Base-by-base conservation (phyloP, 2,113 vertebrate genomes). In the Centropus unirufus region DNA sequence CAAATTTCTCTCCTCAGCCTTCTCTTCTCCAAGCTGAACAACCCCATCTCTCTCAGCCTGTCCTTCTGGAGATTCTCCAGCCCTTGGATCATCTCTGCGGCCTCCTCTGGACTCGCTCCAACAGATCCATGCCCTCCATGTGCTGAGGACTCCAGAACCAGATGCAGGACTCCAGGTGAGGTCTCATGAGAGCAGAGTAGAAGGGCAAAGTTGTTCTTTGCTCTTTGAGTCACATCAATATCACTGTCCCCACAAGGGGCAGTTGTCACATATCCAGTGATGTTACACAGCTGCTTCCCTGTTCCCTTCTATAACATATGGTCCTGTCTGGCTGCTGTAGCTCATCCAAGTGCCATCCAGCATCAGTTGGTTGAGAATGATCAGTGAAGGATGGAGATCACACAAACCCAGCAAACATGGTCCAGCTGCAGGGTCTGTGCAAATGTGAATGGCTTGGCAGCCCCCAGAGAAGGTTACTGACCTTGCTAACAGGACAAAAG, bases 261-360 rank as follows among this genome's bases (percentile, higher is more conserved):
- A 36, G 36, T 36, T 52, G 30, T 32, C 3, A 0, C 5, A 14
- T 14, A 1, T 8, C 39, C 47, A 59, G 51, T 46, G 13, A 9
- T 2, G 8, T 8, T 22, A 14, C 13, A 54, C 2, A 8, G 32
- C 44, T 39, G 18, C 36, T 59, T 39, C 54, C 36, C 11, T 32
- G 3, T 24, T 40, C 39, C 2, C 29, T 36, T 36, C 10, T 23
- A 1, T 16, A 4, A 4, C 2, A 11, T 8, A 2, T 7, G 30
- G 4, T 39, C 23, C n/a, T 23, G 15, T 21, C 2, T 3, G 13
- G 8, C 5, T 42, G 15, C n/a, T 24, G 27, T n/a, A 24, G 7
- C 26, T 39, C 29, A n/a, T 5, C 12, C 42, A 7, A 32, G 2
- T 44, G 14, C 51, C 30, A 39, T 73, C 22, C 46, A 59, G 11